Evolutionary conservation across 1,140 invertebrate species (phyloP), one percentile per base, ranked within the genome.

Genomic region (Neocloeon triangulifer): DNA sequence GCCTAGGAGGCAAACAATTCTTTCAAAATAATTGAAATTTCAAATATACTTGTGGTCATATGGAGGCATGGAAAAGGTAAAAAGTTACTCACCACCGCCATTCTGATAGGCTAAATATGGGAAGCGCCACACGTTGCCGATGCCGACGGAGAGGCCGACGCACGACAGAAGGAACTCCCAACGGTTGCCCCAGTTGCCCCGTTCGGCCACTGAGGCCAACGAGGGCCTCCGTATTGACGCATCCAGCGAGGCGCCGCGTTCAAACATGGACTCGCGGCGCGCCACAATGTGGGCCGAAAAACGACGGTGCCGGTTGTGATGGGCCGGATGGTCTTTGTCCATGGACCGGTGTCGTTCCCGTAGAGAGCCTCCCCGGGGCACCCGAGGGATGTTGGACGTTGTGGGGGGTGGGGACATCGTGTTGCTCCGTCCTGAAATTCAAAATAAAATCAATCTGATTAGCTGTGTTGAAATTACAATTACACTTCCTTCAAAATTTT

Each of bases 41-140:
- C n/a, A n/a, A n/a, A n/a, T n/a, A n/a, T n/a, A n/a, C n/a, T n/a
- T n/a, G n/a, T n/a, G n/a, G n/a, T n/a, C n/a, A 12, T 8, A 23
- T 8, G 8, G 22, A 8, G 22, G 22, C 8, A 23, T 23, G 12
- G 22, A 14, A 29, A 5, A 14, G 10, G 19, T 16, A 3, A n/a
- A 16, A 23, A 3, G 16, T 3, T 18, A 55, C 58, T 55, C 53
- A 75, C 73, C 76, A 45, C 75, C 76, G 19, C 76, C 77, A 56
- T 80, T 81, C 43, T 71, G 67, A 48, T 79, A 81, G 37, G 69
- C 71, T 18, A 81, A 56, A 51, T 77, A 84, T 3, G 81, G 80
- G 51, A 86, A 88, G 37, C 81, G 58, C 80, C 81, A 88, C 25
- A 89, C 72, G 49, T 86, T 88, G 19, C 79, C 79, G 29, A 82